phyloP scores from a whole-genome alignment of 2,113 vertebrate genomes.

The Myodes glareolus region DNA sequence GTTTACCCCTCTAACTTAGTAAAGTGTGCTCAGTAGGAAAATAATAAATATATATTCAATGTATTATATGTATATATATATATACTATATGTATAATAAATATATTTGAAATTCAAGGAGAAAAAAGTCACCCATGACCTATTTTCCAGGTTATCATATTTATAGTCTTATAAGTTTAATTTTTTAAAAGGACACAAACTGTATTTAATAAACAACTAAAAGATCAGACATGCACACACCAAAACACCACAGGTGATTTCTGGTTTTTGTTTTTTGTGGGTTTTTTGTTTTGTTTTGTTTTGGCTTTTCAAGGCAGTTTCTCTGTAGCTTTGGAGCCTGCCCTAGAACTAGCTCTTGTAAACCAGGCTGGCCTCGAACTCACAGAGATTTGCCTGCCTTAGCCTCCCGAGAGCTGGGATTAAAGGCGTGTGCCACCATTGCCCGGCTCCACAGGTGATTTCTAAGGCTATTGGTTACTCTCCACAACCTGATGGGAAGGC shows the following conservation, averaged over 20 bases:
- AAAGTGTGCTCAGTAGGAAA: neutral
- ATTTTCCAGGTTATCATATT: neutral
- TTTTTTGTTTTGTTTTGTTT: no score
- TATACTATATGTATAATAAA: neutral
- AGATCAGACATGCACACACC: neutral
- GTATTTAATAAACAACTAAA: conserved; percentile 5
- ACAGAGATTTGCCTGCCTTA: no score
- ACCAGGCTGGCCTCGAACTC: no score
- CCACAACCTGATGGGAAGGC: neutral
- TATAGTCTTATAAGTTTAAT: neutral
- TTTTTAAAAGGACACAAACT: conserved; percentile 35
- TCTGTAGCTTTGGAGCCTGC: no score
- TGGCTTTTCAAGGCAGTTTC: no score
- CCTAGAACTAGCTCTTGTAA: no score
- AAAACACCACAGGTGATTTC: neutral
- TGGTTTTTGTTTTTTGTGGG: no score
- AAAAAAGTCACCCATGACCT: conserved; percentile 7
- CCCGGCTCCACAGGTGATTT: neutral
- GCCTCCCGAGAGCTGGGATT: no score
- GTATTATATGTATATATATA: neutral
- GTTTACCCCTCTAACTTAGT: neutral
- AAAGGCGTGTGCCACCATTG: no score
- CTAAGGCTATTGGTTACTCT: neutral
- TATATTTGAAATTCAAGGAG: conserved; percentile 14
- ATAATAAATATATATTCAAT: neutral